These are phyloP conservation scores for Steatocranus sp. DNA, from an alignment of 2,797 vertebrate genomes.

Conservation along the genomic window DNA sequence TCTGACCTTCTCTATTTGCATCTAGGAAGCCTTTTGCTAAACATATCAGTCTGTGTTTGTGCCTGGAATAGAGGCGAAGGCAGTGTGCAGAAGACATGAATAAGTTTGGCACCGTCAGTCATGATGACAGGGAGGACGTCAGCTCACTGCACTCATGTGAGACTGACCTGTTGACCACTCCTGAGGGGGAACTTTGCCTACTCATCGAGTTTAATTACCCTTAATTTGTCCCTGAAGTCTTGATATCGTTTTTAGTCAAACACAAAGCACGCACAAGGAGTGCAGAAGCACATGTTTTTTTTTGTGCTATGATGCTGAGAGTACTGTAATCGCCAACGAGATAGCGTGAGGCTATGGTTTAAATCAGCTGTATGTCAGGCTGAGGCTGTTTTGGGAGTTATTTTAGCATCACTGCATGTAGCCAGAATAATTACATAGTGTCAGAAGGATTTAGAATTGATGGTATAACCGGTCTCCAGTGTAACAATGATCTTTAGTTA, in stretches of 20 bases:
- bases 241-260: not conserved
- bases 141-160: conserved; percentile 22
- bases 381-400: not conserved
- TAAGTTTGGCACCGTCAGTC: conserved; percentile 14
- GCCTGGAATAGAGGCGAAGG: conserved; percentile 49
- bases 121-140: conserved; percentile 47
- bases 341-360: not conserved
- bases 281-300: not conserved
- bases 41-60: conserved; percentile 53
- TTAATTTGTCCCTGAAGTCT: not conserved
- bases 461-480: not conserved
- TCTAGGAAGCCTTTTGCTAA: conserved; percentile 52
- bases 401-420: not conserved
- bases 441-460: not conserved
- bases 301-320: not conserved
- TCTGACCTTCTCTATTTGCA: conserved; percentile 66
- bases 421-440: not conserved
- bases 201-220: conserved; percentile 19
- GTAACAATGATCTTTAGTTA: not conserved
- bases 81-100: conserved; percentile 7
- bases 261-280: not conserved
- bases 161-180: conserved; percentile 33
- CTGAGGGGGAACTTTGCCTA: conserved; percentile 22
- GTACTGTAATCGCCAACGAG: not conserved
- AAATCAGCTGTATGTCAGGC: not conserved